Evolutionary conservation across 2,797 vertebrate genomes (phyloP).

Genomic region (Brachyrhaphis roseni): DNA sequence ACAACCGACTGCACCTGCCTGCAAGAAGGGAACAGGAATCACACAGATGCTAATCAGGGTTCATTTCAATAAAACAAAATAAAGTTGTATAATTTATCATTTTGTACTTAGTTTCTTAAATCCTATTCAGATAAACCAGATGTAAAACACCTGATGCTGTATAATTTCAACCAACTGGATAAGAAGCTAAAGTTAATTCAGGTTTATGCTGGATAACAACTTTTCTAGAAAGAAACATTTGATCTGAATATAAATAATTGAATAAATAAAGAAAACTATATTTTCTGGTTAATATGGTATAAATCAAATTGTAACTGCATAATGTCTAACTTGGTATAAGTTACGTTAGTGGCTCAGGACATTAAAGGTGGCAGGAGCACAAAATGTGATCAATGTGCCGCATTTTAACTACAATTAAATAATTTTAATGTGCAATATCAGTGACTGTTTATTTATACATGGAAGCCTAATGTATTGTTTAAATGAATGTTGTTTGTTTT

Average conservation of each 20-base stretch:
- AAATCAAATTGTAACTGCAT: too few species aligned
- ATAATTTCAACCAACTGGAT: background rate
- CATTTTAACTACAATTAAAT: too few species aligned
- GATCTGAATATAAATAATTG: background rate
- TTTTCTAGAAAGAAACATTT: background rate
- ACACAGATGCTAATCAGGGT: background rate
- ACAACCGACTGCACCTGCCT: slow-evolving; percentile 89
- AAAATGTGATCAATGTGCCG: too few species aligned
- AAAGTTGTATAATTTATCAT: background rate
- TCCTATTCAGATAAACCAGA: background rate
- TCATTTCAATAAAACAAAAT: background rate
- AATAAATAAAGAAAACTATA: background rate
- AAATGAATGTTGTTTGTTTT: too few species aligned
- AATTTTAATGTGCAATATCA: too few species aligned
- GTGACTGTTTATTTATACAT: too few species aligned
- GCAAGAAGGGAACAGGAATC: slow-evolving; percentile 14
- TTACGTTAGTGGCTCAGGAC: too few species aligned
- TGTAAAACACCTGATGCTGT: background rate
- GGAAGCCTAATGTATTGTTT: too few species aligned
- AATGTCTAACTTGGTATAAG: too few species aligned
- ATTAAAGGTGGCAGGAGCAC: too few species aligned
- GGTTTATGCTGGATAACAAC: background rate
- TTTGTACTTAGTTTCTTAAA: background rate
- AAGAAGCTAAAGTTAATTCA: background rate
- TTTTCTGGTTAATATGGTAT: background rate